Base-by-base conservation (phyloP, 2,888 invertebrate species). In the Lutraria lutraria region DNA sequence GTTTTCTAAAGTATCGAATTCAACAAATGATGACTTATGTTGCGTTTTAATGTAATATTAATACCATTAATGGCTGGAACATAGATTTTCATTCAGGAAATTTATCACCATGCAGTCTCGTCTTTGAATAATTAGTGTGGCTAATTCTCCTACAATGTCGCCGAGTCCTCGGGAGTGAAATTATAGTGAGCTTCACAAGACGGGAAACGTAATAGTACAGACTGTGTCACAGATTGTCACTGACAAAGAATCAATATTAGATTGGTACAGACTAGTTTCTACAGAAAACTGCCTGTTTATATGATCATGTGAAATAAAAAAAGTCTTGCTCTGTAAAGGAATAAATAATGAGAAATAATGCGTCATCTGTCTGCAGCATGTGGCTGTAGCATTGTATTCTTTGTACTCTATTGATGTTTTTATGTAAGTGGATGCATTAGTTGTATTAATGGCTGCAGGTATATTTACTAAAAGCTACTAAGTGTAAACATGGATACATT, bases 211-310 rank as follows among this genome's bases (percentile, higher is more conserved):
- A 68, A 25, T 25, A 68, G 25, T 25, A n/a, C n/a, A 68, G 63
- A 68, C 63, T n/a, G 25, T 68, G 63, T 68, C 63, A 68, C 63
- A 68, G 63, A 68, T 68, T 68, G 63, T 68, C 63, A 25, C 63
- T 68, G 25, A 68, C 63, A 68, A 25, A 12, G 25, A 25, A 68
- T 68, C 63, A 68, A 68, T 68, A 68, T 68, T 68, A 68, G 63
- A 21, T 25, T n/a, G n/a, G 25, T 68, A 25, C 63, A 68, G 63
- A n/a, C 25, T n/a, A 25, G 63, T 25, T 68, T n/a, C 63, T 68
- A 68, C 63, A 68, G 12, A 68, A 68, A 68, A 68, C 63, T n/a
- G n/a, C n/a, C n/a, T 68, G 63, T 68, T 68, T 68, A 68, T 68
- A n/a, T n/a, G 63, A 68, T 68, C 25, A 25, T 68, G 63, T 68